These are phyloP conservation scores for Ceratina australensis DNA, from an alignment of 1,140 invertebrate genomes.

Conservation along the genomic window DNA sequence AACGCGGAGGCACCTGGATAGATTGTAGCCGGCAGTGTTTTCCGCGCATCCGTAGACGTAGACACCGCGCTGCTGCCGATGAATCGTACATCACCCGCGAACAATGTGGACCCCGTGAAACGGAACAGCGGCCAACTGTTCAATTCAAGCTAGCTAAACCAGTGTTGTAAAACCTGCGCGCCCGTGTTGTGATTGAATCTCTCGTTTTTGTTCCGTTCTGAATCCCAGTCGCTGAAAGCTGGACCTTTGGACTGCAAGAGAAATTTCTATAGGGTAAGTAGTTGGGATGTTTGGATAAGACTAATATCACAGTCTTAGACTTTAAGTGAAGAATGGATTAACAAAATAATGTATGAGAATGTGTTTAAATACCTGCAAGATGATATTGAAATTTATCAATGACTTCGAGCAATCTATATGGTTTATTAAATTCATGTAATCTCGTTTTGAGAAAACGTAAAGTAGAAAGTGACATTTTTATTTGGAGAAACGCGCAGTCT, in stretches of 20 bases:
- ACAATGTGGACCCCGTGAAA: constrained; percentile 41
- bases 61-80: neutral
- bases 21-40: constrained; percentile 2
- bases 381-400: no score
- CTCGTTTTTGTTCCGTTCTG: neutral
- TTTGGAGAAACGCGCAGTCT: neutral
- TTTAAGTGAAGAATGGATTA: no score
- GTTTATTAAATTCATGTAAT: no score
- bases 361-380: no score
- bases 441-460: neutral
- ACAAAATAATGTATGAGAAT: no score
- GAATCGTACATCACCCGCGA: constrained; percentile 26
- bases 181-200: neutral
- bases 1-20: constrained; percentile 57
- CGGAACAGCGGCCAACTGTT: constrained; percentile 19
- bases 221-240: neutral
- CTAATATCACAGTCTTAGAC: no score
- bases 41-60: constrained; percentile 34
- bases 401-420: no score
- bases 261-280: no score
- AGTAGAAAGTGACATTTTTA: constrained; percentile 28
- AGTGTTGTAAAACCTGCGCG: constrained; percentile 18
- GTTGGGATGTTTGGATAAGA: no score
- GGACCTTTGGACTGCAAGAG: neutral
- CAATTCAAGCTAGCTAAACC: constrained; percentile 5